Conservation (phyloP, 2,888 invertebrate genomes). For the Andrena trimmerana region DNA sequence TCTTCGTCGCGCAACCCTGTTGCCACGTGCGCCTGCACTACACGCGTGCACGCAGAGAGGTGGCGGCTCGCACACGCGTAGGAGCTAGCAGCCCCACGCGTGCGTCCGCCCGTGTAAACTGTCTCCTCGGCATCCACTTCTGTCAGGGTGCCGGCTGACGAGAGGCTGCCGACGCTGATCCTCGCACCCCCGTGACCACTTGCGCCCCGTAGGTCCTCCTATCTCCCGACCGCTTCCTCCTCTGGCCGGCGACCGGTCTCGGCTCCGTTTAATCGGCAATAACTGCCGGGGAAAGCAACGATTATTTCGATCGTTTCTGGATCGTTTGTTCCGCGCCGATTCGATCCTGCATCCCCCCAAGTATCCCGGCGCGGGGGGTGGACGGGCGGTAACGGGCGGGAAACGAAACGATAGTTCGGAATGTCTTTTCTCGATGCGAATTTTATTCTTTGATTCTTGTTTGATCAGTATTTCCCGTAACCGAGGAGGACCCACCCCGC, state of each 20-base stretch:
- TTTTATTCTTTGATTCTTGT: slow-evolving; percentile 64
- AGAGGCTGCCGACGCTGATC: slow-evolving; percentile 71
- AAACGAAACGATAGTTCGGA: slow-evolving; percentile 62
- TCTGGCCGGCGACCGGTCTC: slow-evolving; percentile 8
- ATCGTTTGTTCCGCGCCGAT: slow-evolving; percentile 51
- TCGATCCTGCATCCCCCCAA: slow-evolving; percentile 27
- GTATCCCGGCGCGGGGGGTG: neutral
- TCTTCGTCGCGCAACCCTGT: slow-evolving; percentile 8
- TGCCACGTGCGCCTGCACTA: slow-evolving; percentile 30
- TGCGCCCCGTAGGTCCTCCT: slow-evolving; percentile 1
- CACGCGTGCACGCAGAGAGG: neutral
- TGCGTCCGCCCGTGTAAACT: slow-evolving; percentile 47
- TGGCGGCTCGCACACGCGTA: neutral
- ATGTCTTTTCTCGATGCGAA: slow-evolving; percentile 62
- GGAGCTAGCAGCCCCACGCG: neutral
- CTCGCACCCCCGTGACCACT: slow-evolving; percentile 44
- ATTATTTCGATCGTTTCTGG: slow-evolving; percentile 60
- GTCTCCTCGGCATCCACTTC: slow-evolving; percentile 35
- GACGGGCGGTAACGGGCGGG: slow-evolving; percentile 48
- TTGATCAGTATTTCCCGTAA: slow-evolving; percentile 51
- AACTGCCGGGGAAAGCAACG: slow-evolving; percentile 50
- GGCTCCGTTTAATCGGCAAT: slow-evolving; percentile 53
- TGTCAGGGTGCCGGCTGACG: slow-evolving; percentile 45
- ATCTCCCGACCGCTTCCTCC: slow-evolving; percentile 4
- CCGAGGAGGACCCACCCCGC: slow-evolving; percentile 6